Conservation (phyloP, 2,888 invertebrate genomes). For the Agonopterix heracliana region DNA sequence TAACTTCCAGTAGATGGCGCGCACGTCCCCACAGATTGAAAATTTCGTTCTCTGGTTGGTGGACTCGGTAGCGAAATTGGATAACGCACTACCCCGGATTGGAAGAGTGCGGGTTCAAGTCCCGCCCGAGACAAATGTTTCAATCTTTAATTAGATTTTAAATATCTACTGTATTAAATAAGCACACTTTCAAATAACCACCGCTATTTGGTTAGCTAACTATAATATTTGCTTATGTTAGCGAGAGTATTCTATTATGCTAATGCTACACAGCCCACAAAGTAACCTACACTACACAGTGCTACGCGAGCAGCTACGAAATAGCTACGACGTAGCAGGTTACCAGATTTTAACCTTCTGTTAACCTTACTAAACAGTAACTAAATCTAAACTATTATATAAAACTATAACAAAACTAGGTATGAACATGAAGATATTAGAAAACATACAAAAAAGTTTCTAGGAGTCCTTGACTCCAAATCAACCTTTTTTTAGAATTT, state of each 20-base stretch:
- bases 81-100: no score
- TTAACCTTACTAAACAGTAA: neutral
- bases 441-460: no score
- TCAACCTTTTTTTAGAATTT: no score
- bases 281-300: constrained; percentile 12
- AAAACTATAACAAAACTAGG: no score
- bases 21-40: no score
- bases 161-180: neutral
- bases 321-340: neutral
- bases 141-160: neutral
- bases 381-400: neutral
- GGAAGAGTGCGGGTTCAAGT: no score
- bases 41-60: no score
- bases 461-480: no score
- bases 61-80: no score
- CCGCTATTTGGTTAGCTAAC: constrained; percentile 41
- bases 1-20: no score
- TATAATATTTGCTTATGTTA: constrained; percentile 43
- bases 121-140: no score
- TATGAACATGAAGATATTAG: no score
- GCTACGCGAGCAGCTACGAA: neutral
- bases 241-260: constrained; percentile 27
- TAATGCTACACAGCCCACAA: constrained; percentile 2
- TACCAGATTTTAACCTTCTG: neutral
- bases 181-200: neutral